These are phyloP conservation scores for Folsomia manolachei DNA, from an alignment of 2,888 invertebrate species.

Conservation along the genomic window DNA sequence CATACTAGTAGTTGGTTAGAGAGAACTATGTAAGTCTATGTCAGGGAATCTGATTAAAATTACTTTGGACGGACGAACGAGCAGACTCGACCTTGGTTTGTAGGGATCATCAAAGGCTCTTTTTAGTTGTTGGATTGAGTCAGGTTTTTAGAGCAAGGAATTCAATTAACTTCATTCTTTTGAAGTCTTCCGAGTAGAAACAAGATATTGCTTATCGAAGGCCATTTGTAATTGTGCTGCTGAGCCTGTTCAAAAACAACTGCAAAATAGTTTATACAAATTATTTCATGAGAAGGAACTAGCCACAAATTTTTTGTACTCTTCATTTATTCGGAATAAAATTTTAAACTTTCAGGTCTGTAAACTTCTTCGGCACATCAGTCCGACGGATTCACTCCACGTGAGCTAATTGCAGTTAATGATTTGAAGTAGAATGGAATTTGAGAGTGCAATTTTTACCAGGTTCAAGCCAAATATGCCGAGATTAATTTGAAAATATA, in stretches of 20 bases:
- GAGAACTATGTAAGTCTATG: no score
- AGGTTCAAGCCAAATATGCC: slow-evolving; percentile 92
- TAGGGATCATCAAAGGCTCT: neutral
- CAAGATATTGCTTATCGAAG: neutral
- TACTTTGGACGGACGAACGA: neutral
- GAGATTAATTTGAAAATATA: slow-evolving; percentile 92
- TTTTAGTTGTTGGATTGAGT: neutral
- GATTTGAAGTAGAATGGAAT: no score
- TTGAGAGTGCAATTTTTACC: no score
- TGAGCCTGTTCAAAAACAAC: neutral
- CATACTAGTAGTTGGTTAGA: no score
- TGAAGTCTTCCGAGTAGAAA: neutral
- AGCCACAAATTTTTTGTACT: no score
- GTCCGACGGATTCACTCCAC: slow-evolving; percentile 88
- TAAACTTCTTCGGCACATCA: slow-evolving; percentile 92
- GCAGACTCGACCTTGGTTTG: no score
- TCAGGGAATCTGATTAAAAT: neutral
- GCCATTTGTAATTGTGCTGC: neutral
- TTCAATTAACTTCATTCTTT: neutral
- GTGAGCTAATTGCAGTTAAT: no score
- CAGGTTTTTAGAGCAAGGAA: neutral
- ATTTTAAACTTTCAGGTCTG: slow-evolving; percentile 83
- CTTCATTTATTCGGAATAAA: no score
- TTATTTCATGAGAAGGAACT: no score
- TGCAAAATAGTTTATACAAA: neutral